Conservation (phyloP, 2,113 vertebrate genomes). For the Menidia beryllina region DNA sequence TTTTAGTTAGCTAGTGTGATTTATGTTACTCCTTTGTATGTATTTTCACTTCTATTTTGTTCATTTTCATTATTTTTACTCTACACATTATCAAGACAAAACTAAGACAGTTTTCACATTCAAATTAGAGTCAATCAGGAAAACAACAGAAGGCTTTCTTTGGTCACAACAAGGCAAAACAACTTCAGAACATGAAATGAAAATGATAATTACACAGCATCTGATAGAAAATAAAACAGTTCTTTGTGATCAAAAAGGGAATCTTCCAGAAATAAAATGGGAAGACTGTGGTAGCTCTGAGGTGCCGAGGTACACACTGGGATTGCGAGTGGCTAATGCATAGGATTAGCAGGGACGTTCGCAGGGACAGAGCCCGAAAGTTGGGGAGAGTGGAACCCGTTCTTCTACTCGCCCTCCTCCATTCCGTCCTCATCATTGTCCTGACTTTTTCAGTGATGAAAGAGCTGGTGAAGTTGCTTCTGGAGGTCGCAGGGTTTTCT, state of each 20-base stretch:
- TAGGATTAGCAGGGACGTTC: constrained; percentile 71
- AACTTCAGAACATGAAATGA: constrained; percentile 48
- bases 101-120: constrained; percentile 63
- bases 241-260: constrained; percentile 37
- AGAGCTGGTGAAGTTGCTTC: constrained; percentile 89
- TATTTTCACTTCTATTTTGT: neutral
- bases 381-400: constrained; percentile 44
- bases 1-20: constrained; percentile 53
- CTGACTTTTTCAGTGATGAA: constrained; percentile 83
- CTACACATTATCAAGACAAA: constrained; percentile 66
- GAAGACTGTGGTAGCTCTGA: constrained; percentile 80
- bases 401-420: constrained; percentile 54
- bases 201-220: constrained; percentile 50
- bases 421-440: constrained; percentile 39
- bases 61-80: constrained; percentile 22
- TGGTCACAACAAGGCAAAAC: constrained; percentile 90
- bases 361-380: constrained; percentile 35
- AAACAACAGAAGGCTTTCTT: constrained; percentile 86
- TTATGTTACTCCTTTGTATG: constrained; percentile 15
- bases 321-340: constrained; percentile 81
- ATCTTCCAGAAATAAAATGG: constrained; percentile 63
- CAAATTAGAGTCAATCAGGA: constrained; percentile 68
- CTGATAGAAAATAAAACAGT: constrained; percentile 44
- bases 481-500: constrained; percentile 82
- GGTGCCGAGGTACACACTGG: constrained; percentile 76